Conservation (phyloP, 2,888 invertebrate species). For the Hypena proboscidalis region DNA sequence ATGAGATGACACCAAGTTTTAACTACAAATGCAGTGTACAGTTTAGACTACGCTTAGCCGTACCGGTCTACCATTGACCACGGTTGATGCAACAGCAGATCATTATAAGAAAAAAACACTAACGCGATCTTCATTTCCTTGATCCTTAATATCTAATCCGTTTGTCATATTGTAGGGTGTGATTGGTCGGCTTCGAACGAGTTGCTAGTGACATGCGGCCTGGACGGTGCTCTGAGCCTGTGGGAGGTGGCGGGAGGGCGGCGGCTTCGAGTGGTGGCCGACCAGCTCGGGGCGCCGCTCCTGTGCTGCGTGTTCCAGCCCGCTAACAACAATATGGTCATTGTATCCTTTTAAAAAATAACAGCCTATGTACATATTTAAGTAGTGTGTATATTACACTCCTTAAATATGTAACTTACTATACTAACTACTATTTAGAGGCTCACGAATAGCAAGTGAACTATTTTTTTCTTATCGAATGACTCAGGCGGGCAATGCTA, state of each 20-base stretch:
- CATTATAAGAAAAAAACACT: no score
- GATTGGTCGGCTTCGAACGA: slow-evolving; percentile 96
- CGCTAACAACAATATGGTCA: slow-evolving; percentile 93
- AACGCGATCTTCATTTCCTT: no score
- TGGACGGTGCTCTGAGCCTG: slow-evolving; percentile 90
- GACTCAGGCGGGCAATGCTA: slow-evolving; percentile 90
- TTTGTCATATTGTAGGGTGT: slow-evolving; percentile 80
- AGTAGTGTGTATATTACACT: background rate
- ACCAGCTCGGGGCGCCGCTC: slow-evolving; percentile 87
- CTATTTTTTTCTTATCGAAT: no score
- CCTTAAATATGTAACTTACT: slow-evolving; percentile 6
- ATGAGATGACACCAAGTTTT: no score
- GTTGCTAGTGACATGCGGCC: slow-evolving; percentile 90
- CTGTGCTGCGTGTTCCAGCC: slow-evolving; percentile 93
- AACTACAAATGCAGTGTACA: no score
- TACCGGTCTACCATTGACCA: no score
- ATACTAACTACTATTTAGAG: no score
- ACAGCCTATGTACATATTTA: background rate
- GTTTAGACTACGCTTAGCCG: no score
- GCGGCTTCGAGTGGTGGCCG: slow-evolving; percentile 88
- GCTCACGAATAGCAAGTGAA: no score
- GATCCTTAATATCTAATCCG: no score
- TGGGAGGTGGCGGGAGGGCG: slow-evolving; percentile 88
- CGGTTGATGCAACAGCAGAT: no score
- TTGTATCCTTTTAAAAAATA: slow-evolving; percentile 87